Evolutionary conservation across 2,113 vertebrate species (phyloP), one percentile per base, ranked within the genome.

Genomic region (Petrocephalus zakoni): DNA sequence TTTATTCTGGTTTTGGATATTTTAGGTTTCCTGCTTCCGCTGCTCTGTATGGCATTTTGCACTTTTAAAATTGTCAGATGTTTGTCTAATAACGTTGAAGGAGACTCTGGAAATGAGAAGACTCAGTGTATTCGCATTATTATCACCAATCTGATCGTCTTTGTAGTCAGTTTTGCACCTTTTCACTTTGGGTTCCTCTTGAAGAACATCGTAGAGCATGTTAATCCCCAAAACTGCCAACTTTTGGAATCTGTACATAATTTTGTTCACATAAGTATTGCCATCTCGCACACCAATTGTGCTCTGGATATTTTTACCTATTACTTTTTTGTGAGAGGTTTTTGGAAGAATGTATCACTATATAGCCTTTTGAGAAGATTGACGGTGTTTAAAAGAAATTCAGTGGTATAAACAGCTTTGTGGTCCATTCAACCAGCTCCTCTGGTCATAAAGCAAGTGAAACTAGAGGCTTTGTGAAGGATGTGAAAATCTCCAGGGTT

Each of bases 251-350:
- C 0, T 6, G 11, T 92, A 5, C 11, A 0, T 0, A 1, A 0
- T 0, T 91, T 15, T 52, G 0, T 94, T 0, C 17, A 22, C 0
- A 0, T 92, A 34, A 88, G 92, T 4, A 56, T 34, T 4, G 89
- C 84, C 46, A 25, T 97, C 52, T 93, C 94, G 2, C 93, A 95
- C 0, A 89, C 85, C 22, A 97, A 96, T 90, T 96, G 96, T 89
- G 96, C 95, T 86, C 91, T 97, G 75, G 96, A 97, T 15, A 91
- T 92, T 2, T 81, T 97, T 89, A 95, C 94, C 89, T 96, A 96
- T 92, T 96, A 96, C 86, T 96, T 94, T 93, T 91, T 92, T 87
- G 94, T 95, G 88, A 94, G 89, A 75, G 95, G 96, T 75, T 95
- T 95, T 87, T 87, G 89, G 87, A 87, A 46, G 21, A 47, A 17